Percentiles rank a stretch among this genome's conserved stretches.
Evolutionary conservation across 2,113 vertebrate genomes (phyloP).

Genomic region (Bagarius yarrelli): DNA sequence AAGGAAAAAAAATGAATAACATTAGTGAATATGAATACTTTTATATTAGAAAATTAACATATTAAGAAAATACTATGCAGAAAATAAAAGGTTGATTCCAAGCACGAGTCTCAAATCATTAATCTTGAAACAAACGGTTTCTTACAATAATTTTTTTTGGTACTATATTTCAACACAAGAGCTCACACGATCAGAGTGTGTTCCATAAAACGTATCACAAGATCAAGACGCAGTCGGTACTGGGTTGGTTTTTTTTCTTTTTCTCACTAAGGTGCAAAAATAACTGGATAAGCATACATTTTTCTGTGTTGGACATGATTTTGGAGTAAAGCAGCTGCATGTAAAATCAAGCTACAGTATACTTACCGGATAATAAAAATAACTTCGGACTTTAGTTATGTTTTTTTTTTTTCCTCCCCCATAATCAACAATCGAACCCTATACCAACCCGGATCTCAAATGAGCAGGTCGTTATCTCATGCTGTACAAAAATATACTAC

Average conservation of each 20-base stretch:
- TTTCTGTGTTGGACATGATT: constrained; percentile 70
- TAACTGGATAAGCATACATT: constrained; percentile 67
- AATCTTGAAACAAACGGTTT: constrained; percentile 56
- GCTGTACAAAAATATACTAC: constrained; percentile 80
- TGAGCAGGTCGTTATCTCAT: constrained; percentile 66
- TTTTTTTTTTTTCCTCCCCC: constrained; percentile 47
- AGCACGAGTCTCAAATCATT: constrained; percentile 35
- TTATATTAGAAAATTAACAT: constrained; percentile 63
- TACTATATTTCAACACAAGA: constrained; percentile 82
- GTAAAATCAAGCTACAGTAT: constrained; percentile 74
- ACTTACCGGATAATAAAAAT: constrained; percentile 76
- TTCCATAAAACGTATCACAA: constrained; percentile 85
- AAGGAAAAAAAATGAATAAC: constrained; percentile 58
- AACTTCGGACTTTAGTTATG: constrained; percentile 68
- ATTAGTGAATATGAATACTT: constrained; percentile 54
- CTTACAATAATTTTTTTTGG: constrained; percentile 67
- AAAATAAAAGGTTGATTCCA: constrained; percentile 30
- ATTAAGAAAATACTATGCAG: constrained; percentile 58
- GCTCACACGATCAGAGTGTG: constrained; percentile 84
- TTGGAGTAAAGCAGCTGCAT: constrained; percentile 74
- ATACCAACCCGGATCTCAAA: constrained; percentile 40
- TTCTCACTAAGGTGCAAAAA: constrained; percentile 74
- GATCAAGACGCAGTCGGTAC: constrained; percentile 84
- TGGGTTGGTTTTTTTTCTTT: constrained; percentile 70
- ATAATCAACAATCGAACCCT: constrained; percentile 52